Evolutionary conservation across 2,113 vertebrate species (phyloP).

Genomic region (Bothrops jararaca): DNA sequence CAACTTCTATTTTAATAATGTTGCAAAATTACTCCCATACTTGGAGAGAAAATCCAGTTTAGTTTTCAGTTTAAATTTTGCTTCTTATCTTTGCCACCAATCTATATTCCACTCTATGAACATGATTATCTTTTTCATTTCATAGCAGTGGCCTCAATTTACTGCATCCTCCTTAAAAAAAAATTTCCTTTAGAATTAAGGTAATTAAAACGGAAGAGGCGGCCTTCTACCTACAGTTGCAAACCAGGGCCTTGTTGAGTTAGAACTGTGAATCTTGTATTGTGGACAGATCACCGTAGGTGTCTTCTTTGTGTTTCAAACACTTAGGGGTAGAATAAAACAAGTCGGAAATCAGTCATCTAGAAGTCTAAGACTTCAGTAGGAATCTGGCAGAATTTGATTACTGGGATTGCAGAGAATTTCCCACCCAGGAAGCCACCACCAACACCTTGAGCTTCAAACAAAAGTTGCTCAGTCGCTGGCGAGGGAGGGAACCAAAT

Average conservation of each 20-base stretch:
- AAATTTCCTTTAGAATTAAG: background rate
- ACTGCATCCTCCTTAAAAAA: background rate
- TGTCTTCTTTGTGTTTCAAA: background rate
- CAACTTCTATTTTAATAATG: background rate
- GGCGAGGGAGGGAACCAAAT: rapidly evolving
- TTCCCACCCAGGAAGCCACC: background rate
- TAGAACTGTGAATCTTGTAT: too few species aligned
- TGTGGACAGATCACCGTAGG: background rate
- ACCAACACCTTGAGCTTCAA: background rate
- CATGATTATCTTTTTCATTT: background rate
- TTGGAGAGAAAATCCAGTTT: too few species aligned
- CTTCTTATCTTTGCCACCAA: background rate
- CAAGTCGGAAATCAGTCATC: background rate
- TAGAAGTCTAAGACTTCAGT: background rate
- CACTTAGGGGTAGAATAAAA: background rate
- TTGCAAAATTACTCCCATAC: background rate
- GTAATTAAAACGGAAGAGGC: background rate
- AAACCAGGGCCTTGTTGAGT: background rate
- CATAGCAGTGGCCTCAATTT: background rate
- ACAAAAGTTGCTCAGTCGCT: background rate
- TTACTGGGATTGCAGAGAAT: too few species aligned
- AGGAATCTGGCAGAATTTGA: background rate
- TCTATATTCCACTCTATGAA: background rate
- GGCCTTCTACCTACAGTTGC: background rate
- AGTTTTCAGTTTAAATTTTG: background rate